phyloP scores from a whole-genome alignment of 2,797 vertebrate species.

The Yasuhikotakia modesta region DNA sequence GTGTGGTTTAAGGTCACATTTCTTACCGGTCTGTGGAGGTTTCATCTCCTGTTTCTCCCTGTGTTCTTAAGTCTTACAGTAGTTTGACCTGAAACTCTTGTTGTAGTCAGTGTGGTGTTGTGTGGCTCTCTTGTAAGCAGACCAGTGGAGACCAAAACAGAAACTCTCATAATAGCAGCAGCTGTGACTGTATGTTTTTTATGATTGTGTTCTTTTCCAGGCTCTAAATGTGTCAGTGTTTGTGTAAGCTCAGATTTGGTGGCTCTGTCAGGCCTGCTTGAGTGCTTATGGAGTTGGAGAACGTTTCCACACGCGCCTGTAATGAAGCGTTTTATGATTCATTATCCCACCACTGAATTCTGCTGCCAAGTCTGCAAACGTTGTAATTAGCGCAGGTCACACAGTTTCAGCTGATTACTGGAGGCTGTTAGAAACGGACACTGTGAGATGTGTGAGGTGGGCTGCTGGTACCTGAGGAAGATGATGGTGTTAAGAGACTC shows the following conservation, averaged over 20 bases:
- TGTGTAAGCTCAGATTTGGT: conserved; percentile 42
- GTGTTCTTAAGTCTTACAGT: too few species aligned
- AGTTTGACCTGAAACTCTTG: neutral
- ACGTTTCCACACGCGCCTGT: conserved; percentile 72
- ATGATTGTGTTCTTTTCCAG: too few species aligned
- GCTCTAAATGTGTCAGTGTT: too few species aligned
- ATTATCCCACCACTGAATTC: conserved; percentile 78
- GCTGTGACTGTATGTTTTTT: too few species aligned
- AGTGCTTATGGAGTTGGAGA: conserved; percentile 81
- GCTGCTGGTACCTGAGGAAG: conserved; percentile 26
- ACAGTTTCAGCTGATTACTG: conserved; percentile 77
- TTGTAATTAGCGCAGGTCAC: conserved; percentile 83
- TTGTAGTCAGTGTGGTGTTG: conserved; percentile 6
- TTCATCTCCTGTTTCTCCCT: too few species aligned
- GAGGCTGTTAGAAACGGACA: conserved; percentile 73
- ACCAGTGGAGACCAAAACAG: conserved; percentile 22
- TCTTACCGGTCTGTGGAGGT: too few species aligned
- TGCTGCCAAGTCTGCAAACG: conserved; percentile 80
- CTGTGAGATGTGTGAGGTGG: conserved; percentile 63
- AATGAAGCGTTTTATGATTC: conserved; percentile 85
- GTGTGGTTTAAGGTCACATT: too few species aligned
- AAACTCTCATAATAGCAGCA: conserved; percentile 68
- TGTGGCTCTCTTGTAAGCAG: neutral
- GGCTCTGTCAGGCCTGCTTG: conserved; percentile 74
- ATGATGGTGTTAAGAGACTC: neutral